These are phyloP conservation scores for Fistularia commersonii DNA, from an alignment of 2,797 vertebrate species.

Conservation along the genomic window DNA sequence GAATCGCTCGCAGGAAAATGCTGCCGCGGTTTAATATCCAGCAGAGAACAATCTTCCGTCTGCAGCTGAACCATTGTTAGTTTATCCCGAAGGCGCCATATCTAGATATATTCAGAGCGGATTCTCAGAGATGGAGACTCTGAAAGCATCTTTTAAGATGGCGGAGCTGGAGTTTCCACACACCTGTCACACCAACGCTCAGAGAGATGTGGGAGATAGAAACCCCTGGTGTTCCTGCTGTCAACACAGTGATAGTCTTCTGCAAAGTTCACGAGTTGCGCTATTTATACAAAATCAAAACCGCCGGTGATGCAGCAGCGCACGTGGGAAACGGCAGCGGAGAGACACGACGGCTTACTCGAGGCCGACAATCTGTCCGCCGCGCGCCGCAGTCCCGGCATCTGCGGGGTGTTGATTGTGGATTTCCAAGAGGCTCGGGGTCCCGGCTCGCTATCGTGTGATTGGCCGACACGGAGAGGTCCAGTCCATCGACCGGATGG, in stretches of 20 bases:
- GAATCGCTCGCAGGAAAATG: slow-evolving; percentile 47
- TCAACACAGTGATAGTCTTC: slow-evolving; percentile 24
- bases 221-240: slow-evolving; percentile 18
- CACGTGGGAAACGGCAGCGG: background rate
- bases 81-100: slow-evolving; percentile 16
- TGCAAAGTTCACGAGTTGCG: slow-evolving; percentile 1
- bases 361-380: slow-evolving; percentile 14
- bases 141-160: background rate
- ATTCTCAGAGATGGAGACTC: background rate
- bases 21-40: slow-evolving; percentile 57
- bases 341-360: background rate
- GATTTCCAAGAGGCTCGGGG: slow-evolving; percentile 64
- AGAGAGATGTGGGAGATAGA: slow-evolving; percentile 35
- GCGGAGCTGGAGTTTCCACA: slow-evolving; percentile 21
- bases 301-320: background rate
- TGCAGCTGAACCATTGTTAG: slow-evolving; percentile 29
- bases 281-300: background rate
- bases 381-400: slow-evolving; percentile 48
- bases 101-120: slow-evolving; percentile 12
- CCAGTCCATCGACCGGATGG: slow-evolving; percentile 69
- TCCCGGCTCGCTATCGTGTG: slow-evolving; percentile 36
- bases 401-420: slow-evolving; percentile 79
- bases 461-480: slow-evolving; percentile 55
- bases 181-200: slow-evolving; percentile 20
- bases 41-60: slow-evolving; percentile 53